Conservation (phyloP, 2,113 vertebrate species). For the Choloepus hoffmanni region DNA sequence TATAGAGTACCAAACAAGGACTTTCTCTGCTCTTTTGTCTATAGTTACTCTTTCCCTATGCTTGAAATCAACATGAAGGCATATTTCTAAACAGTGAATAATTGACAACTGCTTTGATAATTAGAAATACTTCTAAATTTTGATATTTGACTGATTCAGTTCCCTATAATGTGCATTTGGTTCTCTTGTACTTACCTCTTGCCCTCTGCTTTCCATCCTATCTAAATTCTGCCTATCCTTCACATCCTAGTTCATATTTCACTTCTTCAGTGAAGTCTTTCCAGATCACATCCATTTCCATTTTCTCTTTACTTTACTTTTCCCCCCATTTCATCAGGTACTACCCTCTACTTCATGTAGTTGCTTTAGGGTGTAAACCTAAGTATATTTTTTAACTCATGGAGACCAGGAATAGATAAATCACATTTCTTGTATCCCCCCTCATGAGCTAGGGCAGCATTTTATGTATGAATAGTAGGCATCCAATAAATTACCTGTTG, state of each 20-base stretch:
- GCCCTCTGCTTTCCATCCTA: background rate
- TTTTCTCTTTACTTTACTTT: background rate
- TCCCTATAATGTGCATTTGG: background rate
- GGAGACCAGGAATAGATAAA: background rate
- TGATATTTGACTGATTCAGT: background rate
- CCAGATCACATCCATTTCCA: background rate
- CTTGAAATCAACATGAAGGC: background rate
- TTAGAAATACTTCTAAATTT: background rate
- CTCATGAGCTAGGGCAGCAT: background rate
- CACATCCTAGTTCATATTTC: background rate
- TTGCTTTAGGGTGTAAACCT: background rate
- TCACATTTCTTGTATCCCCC: background rate
- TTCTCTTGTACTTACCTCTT: background rate
- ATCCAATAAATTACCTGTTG: background rate
- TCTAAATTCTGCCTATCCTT: background rate
- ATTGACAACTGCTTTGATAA: background rate
- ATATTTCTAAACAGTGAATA: background rate
- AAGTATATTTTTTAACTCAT: background rate
- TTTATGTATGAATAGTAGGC: background rate
- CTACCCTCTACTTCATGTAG: background rate
- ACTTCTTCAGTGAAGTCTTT: conserved; percentile 7
- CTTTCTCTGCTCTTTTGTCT: background rate
- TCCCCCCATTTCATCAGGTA: background rate
- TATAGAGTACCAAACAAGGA: background rate
- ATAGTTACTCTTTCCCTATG: background rate